Evolutionary conservation across 2,888 invertebrate genomes (phyloP).

Genomic region (Caenorhabditis angaria): DNA sequence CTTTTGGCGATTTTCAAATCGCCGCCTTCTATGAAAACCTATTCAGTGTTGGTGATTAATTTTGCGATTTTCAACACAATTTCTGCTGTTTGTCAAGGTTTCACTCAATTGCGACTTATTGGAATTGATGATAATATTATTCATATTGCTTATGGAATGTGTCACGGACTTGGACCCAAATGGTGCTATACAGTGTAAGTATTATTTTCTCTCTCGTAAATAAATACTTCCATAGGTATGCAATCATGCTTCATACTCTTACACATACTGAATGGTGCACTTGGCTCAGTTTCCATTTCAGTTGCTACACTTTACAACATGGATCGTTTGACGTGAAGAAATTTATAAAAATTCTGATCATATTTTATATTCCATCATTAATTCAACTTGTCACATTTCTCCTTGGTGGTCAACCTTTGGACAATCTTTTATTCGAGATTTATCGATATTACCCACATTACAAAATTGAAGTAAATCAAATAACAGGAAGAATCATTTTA

Average conservation of each 20-base stretch:
- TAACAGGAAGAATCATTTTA: background rate
- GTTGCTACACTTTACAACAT: background rate
- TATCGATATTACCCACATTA: background rate
- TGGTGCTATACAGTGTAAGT: background rate
- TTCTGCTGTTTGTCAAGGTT: background rate
- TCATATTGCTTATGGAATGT: background rate
- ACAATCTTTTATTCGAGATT: background rate
- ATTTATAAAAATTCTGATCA: background rate
- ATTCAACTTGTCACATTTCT: background rate
- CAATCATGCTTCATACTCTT: background rate
- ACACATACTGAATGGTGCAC: background rate
- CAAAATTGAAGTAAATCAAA: background rate
- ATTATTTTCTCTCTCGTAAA: background rate
- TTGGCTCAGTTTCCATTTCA: background rate
- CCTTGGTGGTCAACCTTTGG: background rate
- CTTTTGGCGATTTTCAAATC: background rate
- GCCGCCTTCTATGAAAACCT: background rate
- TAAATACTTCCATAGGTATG: background rate
- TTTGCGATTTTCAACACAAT: background rate
- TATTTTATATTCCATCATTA: background rate
- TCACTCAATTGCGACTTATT: background rate
- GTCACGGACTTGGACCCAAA: background rate
- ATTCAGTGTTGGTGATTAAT: background rate
- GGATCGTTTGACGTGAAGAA: background rate
- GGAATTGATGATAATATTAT: background rate